Base-by-base conservation (phyloP, 2,888 invertebrate genomes). In the Acanthococcus lagerstroemiae region DNA sequence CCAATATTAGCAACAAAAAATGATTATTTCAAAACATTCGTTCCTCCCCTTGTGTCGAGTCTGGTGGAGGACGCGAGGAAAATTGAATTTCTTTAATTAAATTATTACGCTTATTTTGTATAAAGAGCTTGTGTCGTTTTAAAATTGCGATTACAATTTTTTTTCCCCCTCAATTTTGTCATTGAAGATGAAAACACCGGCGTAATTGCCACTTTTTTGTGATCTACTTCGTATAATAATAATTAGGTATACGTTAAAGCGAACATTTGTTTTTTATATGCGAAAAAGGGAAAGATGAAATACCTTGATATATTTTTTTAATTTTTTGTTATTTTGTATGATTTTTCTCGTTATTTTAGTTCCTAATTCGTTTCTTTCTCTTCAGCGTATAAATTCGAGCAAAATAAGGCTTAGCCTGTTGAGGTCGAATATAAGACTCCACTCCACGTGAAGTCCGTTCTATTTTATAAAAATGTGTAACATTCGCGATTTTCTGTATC, bases 81-180 rank as follows among this genome's bases (percentile, higher is more conserved):
- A 48, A 26, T 48, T 27, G 21, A 46, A 50, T 63, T 60, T 63
- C 27, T 48, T 25, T 30, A n/a, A 27, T 61, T 52, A 63, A 50
- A 63, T 63, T 37, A 52, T 52, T 63, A 63, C 63, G 63, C 63
- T 63, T 63, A 63, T 50, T 63, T 37, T 54, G 27, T 63, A 54
- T 63, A 61, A 48, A 30, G 63, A 63, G 63, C 63, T 63, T 63
- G 63, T 63, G 54, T 52, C 30, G 63, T 54, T 52, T 58, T 26
- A 46, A 45, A 46, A 45, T 58, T 58, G 58, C 45, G 44, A 46
- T 37, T 37, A 15, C 37, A 1, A 15, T 37, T 37, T 37, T 30
- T 30, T 30, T 30, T 37, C n/a, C n/a, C n/a, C 37, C n/a, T 37
- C 37, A 37, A 37, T n/a, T 37, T 1, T 37, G n/a, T 37, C n/a